A percentile compares a stretch with the other conserved stretches of the same genome.
These are phyloP conservation scores for Forbesichthys agassizii DNA, from an alignment of 2,113 vertebrate genomes.

Conservation along the genomic window DNA sequence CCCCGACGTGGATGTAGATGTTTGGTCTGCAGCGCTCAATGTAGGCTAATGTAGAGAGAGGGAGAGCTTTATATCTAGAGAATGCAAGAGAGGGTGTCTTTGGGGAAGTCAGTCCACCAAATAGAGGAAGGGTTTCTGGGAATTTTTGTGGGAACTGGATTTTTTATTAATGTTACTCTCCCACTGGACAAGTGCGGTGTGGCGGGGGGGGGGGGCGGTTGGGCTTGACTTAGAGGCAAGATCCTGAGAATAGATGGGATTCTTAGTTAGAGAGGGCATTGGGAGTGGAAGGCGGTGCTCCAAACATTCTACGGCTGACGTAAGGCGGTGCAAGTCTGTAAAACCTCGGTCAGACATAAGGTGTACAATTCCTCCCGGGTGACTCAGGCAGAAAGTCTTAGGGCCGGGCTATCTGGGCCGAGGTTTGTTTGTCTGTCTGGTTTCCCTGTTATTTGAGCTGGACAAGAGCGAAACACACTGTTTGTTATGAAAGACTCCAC, in stretches of 20 bases:
- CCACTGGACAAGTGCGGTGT: constrained; percentile 16
- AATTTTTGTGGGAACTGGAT: constrained; percentile 34
- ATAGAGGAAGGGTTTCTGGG: constrained; percentile 26
- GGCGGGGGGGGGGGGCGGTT: background rate
- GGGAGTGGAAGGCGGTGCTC: background rate
- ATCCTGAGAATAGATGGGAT: no score
- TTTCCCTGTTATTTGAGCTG: background rate
- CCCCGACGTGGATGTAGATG: constrained; percentile 17
- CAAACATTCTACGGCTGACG: constrained; percentile 33
- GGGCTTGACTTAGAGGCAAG: no score
- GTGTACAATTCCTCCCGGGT: background rate
- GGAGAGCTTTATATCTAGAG: no score
- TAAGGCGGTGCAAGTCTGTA: constrained; percentile 20
- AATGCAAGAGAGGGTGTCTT: no score
- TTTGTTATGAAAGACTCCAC: background rate
- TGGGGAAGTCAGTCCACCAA: background rate
- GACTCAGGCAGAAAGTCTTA: background rate
- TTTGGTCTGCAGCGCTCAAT: constrained; percentile 42
- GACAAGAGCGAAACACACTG: background rate
- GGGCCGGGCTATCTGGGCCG: background rate
- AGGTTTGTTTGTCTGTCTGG: background rate
- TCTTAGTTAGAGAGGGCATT: constrained; percentile 1
- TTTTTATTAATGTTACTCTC: constrained; percentile 25
- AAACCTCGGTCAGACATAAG: background rate
- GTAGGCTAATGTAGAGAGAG: constrained; percentile 52